Conservation (phyloP, 2,888 invertebrate genomes). For the Anodontia alba region DNA sequence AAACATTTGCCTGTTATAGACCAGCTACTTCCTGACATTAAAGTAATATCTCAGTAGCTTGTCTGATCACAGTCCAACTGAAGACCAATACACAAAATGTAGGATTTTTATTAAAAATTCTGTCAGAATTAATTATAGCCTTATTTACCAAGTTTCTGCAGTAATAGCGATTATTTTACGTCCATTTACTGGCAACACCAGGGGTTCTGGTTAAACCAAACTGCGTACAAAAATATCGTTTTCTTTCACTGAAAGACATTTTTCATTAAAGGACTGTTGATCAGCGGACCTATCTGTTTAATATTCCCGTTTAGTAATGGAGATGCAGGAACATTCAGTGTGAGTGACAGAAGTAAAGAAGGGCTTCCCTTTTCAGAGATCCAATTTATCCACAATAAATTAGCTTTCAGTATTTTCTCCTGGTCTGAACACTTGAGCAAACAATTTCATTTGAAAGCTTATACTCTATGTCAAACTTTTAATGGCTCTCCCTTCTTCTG, state of each 20-base stretch:
- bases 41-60: not conserved
- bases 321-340: not conserved
- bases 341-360: conserved; percentile 17
- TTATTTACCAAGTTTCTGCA: conserved; percentile 10
- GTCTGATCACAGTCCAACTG: not conserved
- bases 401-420: conserved; percentile 18
- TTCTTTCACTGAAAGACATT: not conserved
- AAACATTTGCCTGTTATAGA: too few species aligned
- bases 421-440: conserved; percentile 26
- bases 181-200: conserved; percentile 1
- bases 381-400: conserved; percentile 32
- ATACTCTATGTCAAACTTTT: conserved; percentile 16
- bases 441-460: conserved; percentile 32
- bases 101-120: not conserved
- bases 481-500: not conserved
- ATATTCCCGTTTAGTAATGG: conserved; percentile 22
- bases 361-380: conserved; percentile 22
- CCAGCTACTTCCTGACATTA: not conserved
- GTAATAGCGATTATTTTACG: not conserved
- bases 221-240: not conserved
- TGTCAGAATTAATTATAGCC: conserved; percentile 2
- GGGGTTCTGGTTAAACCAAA: conserved; percentile 4
- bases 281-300: conserved; percentile 20
- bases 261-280: conserved; percentile 12
- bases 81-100: not conserved